These are phyloP conservation scores for Torymus auratus DNA, from an alignment of 2,888 invertebrate genomes.

Conservation along the genomic window DNA sequence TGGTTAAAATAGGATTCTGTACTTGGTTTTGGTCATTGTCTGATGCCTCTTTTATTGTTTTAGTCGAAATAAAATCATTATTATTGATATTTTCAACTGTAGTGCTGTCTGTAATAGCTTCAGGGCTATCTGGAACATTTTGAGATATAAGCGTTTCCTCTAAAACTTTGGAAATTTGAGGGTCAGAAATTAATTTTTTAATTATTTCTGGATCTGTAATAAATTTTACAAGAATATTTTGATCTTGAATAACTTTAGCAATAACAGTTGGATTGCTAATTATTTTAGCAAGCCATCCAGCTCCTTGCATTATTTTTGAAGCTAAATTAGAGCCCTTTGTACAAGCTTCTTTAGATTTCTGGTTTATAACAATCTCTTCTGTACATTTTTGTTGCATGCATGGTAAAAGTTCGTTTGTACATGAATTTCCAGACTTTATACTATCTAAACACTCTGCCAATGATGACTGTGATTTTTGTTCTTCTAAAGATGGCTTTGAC, in stretches of 20 bases:
- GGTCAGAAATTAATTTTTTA: conserved; percentile 67
- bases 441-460: conserved; percentile 24
- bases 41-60: conserved; percentile 54
- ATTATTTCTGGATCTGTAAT: conserved; percentile 66
- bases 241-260: conserved; percentile 69
- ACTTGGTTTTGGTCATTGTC: conserved; percentile 61
- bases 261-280: conserved; percentile 68
- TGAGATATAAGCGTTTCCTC: conserved; percentile 58
- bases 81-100: conserved; percentile 44
- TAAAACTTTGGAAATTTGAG: conserved; percentile 67
- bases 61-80: conserved; percentile 61
- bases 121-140: conserved; percentile 11
- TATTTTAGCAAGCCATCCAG: conserved; percentile 65
- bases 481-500: conserved; percentile 1
- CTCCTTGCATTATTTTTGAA: conserved; percentile 64
- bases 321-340: conserved; percentile 59
- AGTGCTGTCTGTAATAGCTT: no score
- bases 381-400: conserved; percentile 29
- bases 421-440: conserved; percentile 26
- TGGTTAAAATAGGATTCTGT: conserved; percentile 71
- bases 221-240: conserved; percentile 66
- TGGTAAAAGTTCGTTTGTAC: conserved; percentile 25
- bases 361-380: conserved; percentile 60
- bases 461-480: conserved; percentile 9
- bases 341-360: conserved; percentile 63